Evolutionary conservation across 2,113 vertebrate genomes (phyloP).

Genomic region (Callipepla californica): DNA sequence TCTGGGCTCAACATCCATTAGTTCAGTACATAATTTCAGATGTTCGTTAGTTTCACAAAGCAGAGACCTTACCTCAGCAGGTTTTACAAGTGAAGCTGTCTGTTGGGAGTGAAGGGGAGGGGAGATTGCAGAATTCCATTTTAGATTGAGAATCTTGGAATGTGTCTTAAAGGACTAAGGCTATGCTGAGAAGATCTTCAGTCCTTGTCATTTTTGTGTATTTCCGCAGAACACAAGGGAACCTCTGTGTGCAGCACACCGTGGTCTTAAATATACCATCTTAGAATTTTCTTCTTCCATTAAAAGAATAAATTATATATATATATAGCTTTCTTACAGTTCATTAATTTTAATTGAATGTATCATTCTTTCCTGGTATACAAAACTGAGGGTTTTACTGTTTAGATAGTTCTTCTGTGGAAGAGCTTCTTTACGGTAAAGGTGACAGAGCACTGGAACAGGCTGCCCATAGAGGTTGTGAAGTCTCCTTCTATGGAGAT

Average conservation of each 20-base stretch:
- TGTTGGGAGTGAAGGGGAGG: neutral
- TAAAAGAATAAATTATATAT: neutral
- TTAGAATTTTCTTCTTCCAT: neutral
- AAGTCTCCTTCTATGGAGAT: too few species aligned
- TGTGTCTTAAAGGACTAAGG: neutral
- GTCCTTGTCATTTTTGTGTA: neutral
- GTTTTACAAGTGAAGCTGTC: slow-evolving; percentile 37
- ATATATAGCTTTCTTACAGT: too few species aligned
- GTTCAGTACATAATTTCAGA: neutral
- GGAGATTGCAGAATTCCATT: neutral
- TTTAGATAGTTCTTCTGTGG: too few species aligned
- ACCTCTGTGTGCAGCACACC: neutral
- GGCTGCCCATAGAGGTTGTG: too few species aligned
- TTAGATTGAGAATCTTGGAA: neutral
- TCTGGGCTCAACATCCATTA: neutral
- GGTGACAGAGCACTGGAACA: too few species aligned
- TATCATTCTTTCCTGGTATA: neutral
- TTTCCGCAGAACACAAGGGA: neutral
- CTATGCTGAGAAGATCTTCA: neutral
- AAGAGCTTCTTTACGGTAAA: too few species aligned
- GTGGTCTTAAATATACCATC: neutral
- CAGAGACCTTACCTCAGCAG: slow-evolving; percentile 33
- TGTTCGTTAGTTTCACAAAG: neutral
- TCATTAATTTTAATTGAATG: neutral
- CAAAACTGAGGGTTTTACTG: neutral